These are phyloP conservation scores for Telmatochromis brichardi DNA, from an alignment of 2,113 vertebrate species.

Conservation along the genomic window DNA sequence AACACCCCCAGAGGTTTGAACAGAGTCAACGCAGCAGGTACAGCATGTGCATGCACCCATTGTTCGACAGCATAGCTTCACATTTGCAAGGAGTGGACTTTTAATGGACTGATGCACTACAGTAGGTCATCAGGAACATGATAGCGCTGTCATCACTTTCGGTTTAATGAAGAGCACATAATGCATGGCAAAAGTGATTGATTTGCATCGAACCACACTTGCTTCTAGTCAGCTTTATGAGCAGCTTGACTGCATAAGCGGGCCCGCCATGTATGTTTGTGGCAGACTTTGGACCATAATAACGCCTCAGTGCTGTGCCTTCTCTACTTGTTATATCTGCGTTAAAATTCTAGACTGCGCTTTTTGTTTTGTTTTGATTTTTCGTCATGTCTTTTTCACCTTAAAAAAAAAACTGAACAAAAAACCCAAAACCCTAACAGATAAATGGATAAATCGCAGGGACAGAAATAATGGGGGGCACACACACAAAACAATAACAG, in stretches of 20 bases:
- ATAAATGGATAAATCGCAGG: conserved; percentile 26
- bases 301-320: neutral
- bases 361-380: neutral
- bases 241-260: conserved; percentile 2
- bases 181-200: conserved; percentile 44
- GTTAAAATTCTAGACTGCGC: neutral
- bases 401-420: neutral
- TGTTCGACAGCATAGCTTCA: neutral
- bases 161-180: conserved; percentile 54
- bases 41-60: neutral
- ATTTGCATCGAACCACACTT: conserved; percentile 29
- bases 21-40: conserved; percentile 74
- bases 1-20: conserved; percentile 58
- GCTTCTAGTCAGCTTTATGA: conserved; percentile 21
- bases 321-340: neutral
- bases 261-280: neutral
- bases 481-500: conserved; percentile 14
- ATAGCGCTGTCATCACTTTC: conserved; percentile 60
- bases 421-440: neutral
- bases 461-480: conserved; percentile 28
- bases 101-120: conserved; percentile 57
- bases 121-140: conserved; percentile 54
- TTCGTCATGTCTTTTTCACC: conserved; percentile 23
- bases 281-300: neutral
- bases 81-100: conserved; percentile 51